Base-by-base conservation (phyloP, 2,888 invertebrate species). In the Sphaerophoria rueppellii region DNA sequence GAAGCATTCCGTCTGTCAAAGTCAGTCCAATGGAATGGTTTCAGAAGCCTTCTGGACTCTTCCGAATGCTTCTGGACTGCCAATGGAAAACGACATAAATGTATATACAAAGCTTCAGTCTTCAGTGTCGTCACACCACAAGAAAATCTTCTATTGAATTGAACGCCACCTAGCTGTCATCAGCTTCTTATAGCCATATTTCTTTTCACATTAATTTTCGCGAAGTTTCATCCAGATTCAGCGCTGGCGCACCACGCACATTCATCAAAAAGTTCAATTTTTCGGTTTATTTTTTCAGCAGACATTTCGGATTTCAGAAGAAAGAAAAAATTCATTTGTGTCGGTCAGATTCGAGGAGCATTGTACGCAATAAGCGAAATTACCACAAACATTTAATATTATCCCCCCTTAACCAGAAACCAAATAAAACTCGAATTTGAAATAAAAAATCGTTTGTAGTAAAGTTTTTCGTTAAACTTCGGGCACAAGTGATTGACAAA, bases 321-420 rank as follows among this genome's bases (percentile, higher is more conserved):
- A 83, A 69, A 73, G 73, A 60, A 52, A 79, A 82, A 81, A 81
- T 69, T 85, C 81, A 85, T 70, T 85, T 76, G 81, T 85, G 85
- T 85, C 85, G 85, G 81, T 81, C 85, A 81, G 85, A 77, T 85
- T 81, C 77, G 73, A 76, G 81, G 81, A 85, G 85, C 76, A 81
- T 63, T 37, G 65, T 73, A 55, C 73, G 76, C 73, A 79, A 24
- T 71, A 48, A 80, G 75, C 80, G 67, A 80, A 72, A 70, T 46
- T 35, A 65, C 11, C 78, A 71, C 75, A 80, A 75, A 52, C 71
- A 72, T 58, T 55, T 63, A 70, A 73, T 60, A 65, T 43, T 67
- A 55, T 61, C 76, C 75, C 76, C 54, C 11, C 12, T 43, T 11
- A 46, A 6, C 57, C 32, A 35, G 16, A 74, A 65, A 37, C 54